Conservation (phyloP, 1,140 invertebrate genomes). For the Frieseomelitta varia region DNA sequence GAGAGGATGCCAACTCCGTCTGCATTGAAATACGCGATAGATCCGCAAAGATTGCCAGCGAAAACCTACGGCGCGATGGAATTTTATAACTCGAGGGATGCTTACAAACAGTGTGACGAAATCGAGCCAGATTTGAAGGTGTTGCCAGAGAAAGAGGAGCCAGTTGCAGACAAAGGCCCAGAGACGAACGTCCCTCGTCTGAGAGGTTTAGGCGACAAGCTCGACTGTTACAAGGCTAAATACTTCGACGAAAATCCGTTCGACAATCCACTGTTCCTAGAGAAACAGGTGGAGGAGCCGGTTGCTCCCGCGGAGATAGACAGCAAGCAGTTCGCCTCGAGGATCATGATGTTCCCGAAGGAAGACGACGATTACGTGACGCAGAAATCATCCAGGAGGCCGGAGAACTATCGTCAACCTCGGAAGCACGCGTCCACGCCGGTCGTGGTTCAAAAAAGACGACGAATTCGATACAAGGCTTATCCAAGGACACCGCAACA, state of each 20-base stretch:
- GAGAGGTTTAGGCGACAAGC: constrained; percentile 85
- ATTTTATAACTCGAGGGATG: constrained; percentile 82
- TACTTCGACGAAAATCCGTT: constrained; percentile 89
- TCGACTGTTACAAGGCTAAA: constrained; percentile 88
- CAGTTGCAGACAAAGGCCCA: constrained; percentile 68
- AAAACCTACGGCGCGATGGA: constrained; percentile 82
- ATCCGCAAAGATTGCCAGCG: constrained; percentile 78
- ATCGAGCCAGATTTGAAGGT: constrained; percentile 76
- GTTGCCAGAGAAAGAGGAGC: constrained; percentile 74
- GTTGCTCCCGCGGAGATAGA: constrained; percentile 69
- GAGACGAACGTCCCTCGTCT: constrained; percentile 77
- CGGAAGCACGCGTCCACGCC: background rate
- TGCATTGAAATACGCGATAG: constrained; percentile 79
- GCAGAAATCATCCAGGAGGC: constrained; percentile 66
- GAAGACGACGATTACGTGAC: constrained; percentile 66
- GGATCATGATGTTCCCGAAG: constrained; percentile 65
- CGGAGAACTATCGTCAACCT: constrained; percentile 57
- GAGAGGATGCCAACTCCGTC: constrained; percentile 69
- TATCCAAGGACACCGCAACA: constrained; percentile 3
- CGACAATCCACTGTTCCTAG: constrained; percentile 88
- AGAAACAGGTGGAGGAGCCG: constrained; percentile 77
- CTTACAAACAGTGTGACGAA: constrained; percentile 78
- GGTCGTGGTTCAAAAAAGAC: background rate
- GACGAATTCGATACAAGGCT: constrained; percentile 23
- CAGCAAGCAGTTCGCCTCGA: constrained; percentile 64